Evolutionary conservation across 2,888 invertebrate genomes (phyloP).

Genomic region (Tachystola acroxantha): DNA sequence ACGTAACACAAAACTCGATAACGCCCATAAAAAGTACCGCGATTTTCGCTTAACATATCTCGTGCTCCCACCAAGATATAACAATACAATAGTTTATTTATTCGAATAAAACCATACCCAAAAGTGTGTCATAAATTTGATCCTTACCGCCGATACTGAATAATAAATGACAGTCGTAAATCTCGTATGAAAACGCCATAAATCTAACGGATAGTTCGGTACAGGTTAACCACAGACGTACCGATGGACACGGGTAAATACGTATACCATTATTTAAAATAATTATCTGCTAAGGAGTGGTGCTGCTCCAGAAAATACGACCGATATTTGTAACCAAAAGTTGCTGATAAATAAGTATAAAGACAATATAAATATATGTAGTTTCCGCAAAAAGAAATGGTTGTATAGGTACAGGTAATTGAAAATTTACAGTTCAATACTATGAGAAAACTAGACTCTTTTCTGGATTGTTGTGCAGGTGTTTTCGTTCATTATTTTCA

Average conservation of each 20-base stretch:
- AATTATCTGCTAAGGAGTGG: too few species aligned
- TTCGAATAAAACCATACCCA: constrained; percentile 50
- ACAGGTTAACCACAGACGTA: constrained; percentile 36
- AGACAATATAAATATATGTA: too few species aligned
- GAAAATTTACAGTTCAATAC: too few species aligned
- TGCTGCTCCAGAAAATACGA: too few species aligned
- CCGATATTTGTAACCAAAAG: too few species aligned
- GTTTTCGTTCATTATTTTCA: too few species aligned
- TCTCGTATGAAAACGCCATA: constrained; percentile 71
- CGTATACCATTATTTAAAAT: too few species aligned
- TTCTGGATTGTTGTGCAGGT: too few species aligned
- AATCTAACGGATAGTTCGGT: constrained; percentile 58
- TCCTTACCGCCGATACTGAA: constrained; percentile 65
- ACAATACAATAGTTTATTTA: constrained; percentile 50
- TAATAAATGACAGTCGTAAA: constrained; percentile 72
- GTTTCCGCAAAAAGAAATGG: too few species aligned
- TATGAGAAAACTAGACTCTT: too few species aligned
- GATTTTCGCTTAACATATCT: neutral
- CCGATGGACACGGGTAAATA: neutral
- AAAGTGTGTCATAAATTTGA: constrained; percentile 71
- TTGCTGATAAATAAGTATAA: too few species aligned
- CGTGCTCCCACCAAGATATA: constrained; percentile 17
- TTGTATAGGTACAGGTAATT: too few species aligned
- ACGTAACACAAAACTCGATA: neutral
- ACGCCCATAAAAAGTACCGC: neutral